Conservation (phyloP, 2,797 vertebrate species). For the Onychomys torridus region DNA sequence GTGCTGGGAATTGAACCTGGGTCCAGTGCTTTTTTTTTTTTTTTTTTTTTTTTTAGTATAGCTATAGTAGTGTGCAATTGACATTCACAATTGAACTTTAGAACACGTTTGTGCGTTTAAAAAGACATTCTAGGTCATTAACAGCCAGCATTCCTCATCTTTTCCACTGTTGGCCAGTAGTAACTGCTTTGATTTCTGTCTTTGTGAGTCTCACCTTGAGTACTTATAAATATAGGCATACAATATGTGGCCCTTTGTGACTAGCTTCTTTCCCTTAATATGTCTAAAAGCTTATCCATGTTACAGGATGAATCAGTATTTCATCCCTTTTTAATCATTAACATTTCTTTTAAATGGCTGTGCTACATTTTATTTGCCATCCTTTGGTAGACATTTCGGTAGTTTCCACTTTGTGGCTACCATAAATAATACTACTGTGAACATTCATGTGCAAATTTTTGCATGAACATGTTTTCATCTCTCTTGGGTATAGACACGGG, state of each 20-base stretch:
- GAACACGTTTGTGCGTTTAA: neutral
- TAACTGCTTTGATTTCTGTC: neutral
- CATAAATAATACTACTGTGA: neutral
- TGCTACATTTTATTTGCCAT: neutral
- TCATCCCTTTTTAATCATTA: neutral
- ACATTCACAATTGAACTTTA: conserved; percentile 6
- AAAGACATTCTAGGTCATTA: neutral
- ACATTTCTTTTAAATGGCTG: neutral
- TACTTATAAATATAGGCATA: neutral
- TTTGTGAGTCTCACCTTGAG: neutral
- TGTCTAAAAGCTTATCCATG: neutral
- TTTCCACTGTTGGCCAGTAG: neutral
- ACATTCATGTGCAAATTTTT: neutral
- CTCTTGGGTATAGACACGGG: neutral
- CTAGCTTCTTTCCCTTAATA: neutral
- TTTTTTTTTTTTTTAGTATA: conserved; percentile 15
- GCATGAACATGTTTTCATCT: conserved; percentile 14
- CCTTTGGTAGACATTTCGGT: neutral
- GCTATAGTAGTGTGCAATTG: neutral
- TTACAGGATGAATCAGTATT: neutral
- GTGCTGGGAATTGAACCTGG: neutral
- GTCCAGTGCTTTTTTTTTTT: neutral
- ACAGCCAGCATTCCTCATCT: neutral
- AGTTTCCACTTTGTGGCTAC: conserved; percentile 10
- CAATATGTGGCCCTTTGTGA: neutral